Evolutionary conservation across 2,888 invertebrate genomes (phyloP).

Genomic region (Dicycla oo): DNA sequence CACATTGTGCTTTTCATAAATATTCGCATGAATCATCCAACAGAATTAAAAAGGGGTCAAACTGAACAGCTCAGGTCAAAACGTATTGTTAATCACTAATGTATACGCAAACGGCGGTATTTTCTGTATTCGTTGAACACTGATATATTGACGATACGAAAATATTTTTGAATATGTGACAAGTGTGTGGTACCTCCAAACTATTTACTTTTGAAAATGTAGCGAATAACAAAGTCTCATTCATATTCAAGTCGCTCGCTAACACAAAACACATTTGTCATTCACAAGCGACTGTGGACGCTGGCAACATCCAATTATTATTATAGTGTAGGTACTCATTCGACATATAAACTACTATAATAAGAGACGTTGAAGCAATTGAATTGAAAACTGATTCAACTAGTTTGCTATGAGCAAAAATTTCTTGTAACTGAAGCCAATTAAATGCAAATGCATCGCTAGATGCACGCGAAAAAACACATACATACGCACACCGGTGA

Average conservation of each 20-base stretch:
- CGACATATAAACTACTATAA: slow-evolving; percentile 37
- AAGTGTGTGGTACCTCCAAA: slow-evolving; percentile 22
- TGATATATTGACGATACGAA: slow-evolving; percentile 19
- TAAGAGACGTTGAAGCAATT: slow-evolving; percentile 46
- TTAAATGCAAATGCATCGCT: slow-evolving; percentile 70
- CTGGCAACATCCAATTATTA: slow-evolving; percentile 41
- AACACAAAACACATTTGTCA: slow-evolving; percentile 42
- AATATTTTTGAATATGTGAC: slow-evolving; percentile 30
- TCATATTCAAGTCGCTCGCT: slow-evolving; percentile 37
- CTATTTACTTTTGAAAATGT: slow-evolving; percentile 25
- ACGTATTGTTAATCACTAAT: slow-evolving; percentile 50
- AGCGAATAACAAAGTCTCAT: slow-evolving; percentile 45
- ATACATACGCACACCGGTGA: slow-evolving; percentile 64
- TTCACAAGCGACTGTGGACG: slow-evolving; percentile 29
- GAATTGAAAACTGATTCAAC: slow-evolving; percentile 58
- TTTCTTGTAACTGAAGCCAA: slow-evolving; percentile 67
- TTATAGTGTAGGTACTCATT: too few species aligned
- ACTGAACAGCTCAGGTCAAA: slow-evolving; percentile 47
- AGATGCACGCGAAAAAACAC: slow-evolving; percentile 63
- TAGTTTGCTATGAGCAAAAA: slow-evolving; percentile 60
- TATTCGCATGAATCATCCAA: slow-evolving; percentile 58
- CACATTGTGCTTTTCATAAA: slow-evolving; percentile 42
- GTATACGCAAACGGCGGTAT: slow-evolving; percentile 16
- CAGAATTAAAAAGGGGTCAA: slow-evolving; percentile 53
- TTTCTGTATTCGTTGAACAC: slow-evolving; percentile 17